Conservation (phyloP, 2,888 invertebrate species). For the Parelbella ahira region DNA sequence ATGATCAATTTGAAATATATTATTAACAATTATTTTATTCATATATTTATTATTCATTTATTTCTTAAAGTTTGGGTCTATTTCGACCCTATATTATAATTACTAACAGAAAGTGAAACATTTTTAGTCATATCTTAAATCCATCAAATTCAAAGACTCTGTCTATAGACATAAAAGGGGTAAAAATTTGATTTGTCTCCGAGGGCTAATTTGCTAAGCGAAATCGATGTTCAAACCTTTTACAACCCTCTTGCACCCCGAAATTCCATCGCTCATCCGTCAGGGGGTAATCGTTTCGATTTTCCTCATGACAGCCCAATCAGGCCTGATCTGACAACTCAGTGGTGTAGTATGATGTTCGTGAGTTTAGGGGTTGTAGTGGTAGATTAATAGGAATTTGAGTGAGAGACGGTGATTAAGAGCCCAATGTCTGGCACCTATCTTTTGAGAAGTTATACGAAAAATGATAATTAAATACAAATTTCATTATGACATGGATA, state of each 20-base stretch:
- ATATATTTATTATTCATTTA: too few relatives aligned
- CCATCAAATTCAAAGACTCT: slow-evolving; percentile 12
- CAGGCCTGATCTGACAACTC: slow-evolving; percentile 46
- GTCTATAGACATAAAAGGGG: slow-evolving; percentile 10
- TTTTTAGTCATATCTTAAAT: slow-evolving; percentile 12
- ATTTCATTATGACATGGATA: too few relatives aligned
- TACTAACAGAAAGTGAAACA: too few relatives aligned
- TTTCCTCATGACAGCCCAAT: slow-evolving; percentile 66
- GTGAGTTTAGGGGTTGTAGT: slow-evolving; percentile 23
- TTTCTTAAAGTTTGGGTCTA: too few relatives aligned
- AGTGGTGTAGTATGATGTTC: slow-evolving; percentile 32
- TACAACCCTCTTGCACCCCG: slow-evolving; percentile 35
- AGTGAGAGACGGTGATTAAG: too few relatives aligned
- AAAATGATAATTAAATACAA: too few relatives aligned
- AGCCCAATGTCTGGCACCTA: too few relatives aligned
- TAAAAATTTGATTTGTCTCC: slow-evolving; percentile 32
- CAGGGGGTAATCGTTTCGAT: slow-evolving; percentile 41
- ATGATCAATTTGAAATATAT: too few relatives aligned
- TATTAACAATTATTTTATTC: too few relatives aligned
- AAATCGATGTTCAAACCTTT: slow-evolving; percentile 35
- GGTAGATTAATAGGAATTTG: too few relatives aligned
- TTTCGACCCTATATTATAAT: too few relatives aligned
- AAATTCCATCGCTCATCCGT: slow-evolving; percentile 44
- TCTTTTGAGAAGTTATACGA: too few relatives aligned
- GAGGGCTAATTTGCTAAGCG: slow-evolving; percentile 35